Evolutionary conservation across 1,140 invertebrate genomes (phyloP).

Genomic region (Drosophila pandora): DNA sequence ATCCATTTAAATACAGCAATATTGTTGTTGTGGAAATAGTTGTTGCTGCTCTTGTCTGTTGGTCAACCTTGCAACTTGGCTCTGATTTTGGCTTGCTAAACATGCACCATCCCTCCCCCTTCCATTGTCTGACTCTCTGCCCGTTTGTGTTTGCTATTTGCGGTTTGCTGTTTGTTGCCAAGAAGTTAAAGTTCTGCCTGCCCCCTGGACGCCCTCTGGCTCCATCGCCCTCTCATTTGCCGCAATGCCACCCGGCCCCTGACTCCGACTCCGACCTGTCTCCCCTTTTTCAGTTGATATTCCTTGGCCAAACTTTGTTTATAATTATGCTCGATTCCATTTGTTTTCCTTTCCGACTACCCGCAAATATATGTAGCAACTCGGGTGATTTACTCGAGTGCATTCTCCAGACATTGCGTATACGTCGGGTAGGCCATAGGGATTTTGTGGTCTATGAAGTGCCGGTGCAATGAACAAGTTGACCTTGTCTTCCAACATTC

Average conservation of each 20-base stretch:
- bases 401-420: slow-evolving; percentile 32
- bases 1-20: slow-evolving; percentile 75
- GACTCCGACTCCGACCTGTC: not conserved
- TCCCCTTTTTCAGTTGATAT: slow-evolving; percentile 23
- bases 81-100: slow-evolving; percentile 68
- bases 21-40: slow-evolving; percentile 15
- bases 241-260: slow-evolving; percentile 34
- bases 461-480: slow-evolving; percentile 9
- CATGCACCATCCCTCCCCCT: slow-evolving; percentile 10
- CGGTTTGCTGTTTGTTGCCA: slow-evolving; percentile 64
- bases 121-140: slow-evolving; percentile 10
- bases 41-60: slow-evolving; percentile 51
- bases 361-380: slow-evolving; percentile 45
- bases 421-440: slow-evolving; percentile 35
- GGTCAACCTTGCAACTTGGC: slow-evolving; percentile 72
- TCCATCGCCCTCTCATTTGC: slow-evolving; percentile 22
- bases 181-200: slow-evolving; percentile 53
- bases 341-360: slow-evolving; percentile 9
- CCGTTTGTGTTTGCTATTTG: slow-evolving; percentile 55
- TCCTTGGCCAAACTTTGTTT: slow-evolving; percentile 46
- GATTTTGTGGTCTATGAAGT: slow-evolving; percentile 11
- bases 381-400: slow-evolving; percentile 16
- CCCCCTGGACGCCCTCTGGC: not conserved
- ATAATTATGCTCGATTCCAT: slow-evolving; percentile 64
- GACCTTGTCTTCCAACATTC: slow-evolving; percentile 50